Base-by-base conservation (phyloP, 2,113 vertebrate species). In the Oenanthe oenanthe region DNA sequence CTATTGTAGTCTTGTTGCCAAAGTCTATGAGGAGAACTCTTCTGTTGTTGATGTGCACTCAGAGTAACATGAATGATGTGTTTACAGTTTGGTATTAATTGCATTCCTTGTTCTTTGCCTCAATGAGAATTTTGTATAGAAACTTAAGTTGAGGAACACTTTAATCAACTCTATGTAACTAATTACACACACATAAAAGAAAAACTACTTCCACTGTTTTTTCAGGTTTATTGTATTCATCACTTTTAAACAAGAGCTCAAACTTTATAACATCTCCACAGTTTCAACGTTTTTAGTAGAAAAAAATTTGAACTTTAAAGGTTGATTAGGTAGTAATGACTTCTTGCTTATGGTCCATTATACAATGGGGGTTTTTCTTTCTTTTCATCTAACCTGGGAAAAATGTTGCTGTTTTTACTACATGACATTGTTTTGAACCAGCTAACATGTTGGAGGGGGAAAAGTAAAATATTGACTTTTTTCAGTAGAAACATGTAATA, bases 1-100 rank as follows among this genome's bases (percentile, higher is more conserved):
- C 95, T 95, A 73, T 97, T 95, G 95, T 98, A 97, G 96, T 98
- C 97, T 97, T 96, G 89, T 97, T 98, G 97, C 97, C 97, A 97
- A 97, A 98, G 95, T 97, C 95, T 95, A 67, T 83, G 95, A 32
- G 93, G 95, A 96, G 94, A 97, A 85, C 96, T 97, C 96, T 91
- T 94, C 79, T 4, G 71, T 97, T 93, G 95, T 97, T 17, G 73
- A 62, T 97, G 96, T 98, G 97, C 96, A 94, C 97, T 93, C 97
- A 31, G 40, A 95, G 93, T 96, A 88, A 76, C 87, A 93, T 90
- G 97, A 97, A 92, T 56, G 76, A 80, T 7, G 93, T 97, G 97
- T 98, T 97, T 96, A 98, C 90, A 81, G 92, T 96, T 98, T 97
- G 98, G 97, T 98, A 97, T 98, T 97, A 96, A 98, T 97, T 97